Evolutionary conservation across 2,113 vertebrate genomes (phyloP).

Genomic region (Petaurus breviceps): DNA sequence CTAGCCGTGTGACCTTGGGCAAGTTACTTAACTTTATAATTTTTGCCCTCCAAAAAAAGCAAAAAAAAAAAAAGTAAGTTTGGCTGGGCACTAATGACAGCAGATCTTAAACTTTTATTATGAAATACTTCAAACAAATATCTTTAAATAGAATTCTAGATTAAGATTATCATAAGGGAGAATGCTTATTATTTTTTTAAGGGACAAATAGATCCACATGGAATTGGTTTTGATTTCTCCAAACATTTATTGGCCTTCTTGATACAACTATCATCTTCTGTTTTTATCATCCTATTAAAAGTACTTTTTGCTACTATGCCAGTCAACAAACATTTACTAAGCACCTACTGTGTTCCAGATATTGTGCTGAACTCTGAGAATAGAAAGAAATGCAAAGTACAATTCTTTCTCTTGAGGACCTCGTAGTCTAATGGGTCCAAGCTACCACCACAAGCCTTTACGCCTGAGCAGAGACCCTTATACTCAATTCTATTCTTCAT

Average conservation of each 20-base stretch:
- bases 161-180: not conserved
- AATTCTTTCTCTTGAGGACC: not conserved
- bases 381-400: not conserved
- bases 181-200: not conserved
- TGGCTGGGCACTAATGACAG: not conserved
- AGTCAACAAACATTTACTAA: not conserved
- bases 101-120: not conserved
- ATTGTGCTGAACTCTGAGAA: not conserved
- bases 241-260: not conserved
- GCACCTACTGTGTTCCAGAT: not conserved
- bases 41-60: no score
- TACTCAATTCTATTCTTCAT: not conserved
- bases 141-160: not conserved
- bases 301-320: not conserved
- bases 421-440: not conserved
- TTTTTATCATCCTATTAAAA: slow-evolving; percentile 20
- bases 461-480: not conserved
- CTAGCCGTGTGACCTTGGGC: no score
- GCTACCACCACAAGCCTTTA: not conserved
- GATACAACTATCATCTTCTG: not conserved
- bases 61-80: not conserved
- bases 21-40: no score
- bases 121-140: not conserved
- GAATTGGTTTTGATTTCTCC: not conserved
- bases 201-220: not conserved